phyloP scores from a whole-genome alignment of 2,888 invertebrate species.

The Pharmacophagus antenor region DNA sequence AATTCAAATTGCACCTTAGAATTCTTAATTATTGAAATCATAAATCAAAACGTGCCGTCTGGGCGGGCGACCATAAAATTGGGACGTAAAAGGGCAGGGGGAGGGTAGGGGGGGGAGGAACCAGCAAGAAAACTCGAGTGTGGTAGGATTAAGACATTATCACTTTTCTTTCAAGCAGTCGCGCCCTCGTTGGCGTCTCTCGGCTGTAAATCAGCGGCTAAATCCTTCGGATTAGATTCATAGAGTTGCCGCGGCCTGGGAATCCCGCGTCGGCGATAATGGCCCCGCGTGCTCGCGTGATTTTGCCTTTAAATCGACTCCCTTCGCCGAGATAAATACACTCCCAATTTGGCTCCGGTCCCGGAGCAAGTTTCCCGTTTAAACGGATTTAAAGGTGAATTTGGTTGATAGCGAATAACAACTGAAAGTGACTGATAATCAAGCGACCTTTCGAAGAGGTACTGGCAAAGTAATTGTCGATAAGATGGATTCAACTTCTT shows the following conservation, averaged over 20 bases:
- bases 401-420: conserved; percentile 65
- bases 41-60: conserved; percentile 80
- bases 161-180: conserved; percentile 82
- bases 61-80: conserved; percentile 78
- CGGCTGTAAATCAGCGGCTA: conserved; percentile 80
- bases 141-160: conserved; percentile 85
- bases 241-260: conserved; percentile 78
- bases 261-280: conserved; percentile 74
- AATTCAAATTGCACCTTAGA: conserved; percentile 81
- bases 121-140: conserved; percentile 72
- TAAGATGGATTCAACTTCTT: conserved; percentile 22
- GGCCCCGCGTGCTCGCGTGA: conserved; percentile 77
- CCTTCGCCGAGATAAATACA: conserved; percentile 73
- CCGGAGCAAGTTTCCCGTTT: conserved; percentile 63
- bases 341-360: conserved; percentile 63
- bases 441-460: conserved; percentile 43
- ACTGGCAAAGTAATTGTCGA: conserved; percentile 31
- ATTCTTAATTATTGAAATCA: conserved; percentile 82
- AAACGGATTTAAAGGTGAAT: conserved; percentile 65
- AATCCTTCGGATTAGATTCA: conserved; percentile 81
- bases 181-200: conserved; percentile 68
- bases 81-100: no score
- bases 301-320: conserved; percentile 80
- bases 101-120: conserved; percentile 49
- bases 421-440: conserved; percentile 66